These are phyloP conservation scores for Stylophora pistillata DNA, from an alignment of 64 coral and sea anemone species.

Conservation along the genomic window DNA sequence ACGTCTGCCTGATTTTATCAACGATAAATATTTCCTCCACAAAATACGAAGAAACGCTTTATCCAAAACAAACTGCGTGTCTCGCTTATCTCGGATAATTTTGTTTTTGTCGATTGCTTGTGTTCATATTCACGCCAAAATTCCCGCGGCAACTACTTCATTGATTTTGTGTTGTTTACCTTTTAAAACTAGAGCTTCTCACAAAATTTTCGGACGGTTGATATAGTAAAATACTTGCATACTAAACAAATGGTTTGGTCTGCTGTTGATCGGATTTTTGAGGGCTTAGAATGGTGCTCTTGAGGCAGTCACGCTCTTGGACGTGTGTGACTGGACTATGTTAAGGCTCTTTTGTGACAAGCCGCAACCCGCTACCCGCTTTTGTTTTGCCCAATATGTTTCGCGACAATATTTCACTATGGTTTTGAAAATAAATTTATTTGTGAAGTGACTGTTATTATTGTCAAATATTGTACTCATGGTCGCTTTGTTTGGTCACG, in stretches of 20 bases:
- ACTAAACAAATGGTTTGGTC: no score
- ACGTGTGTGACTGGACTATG: not conserved
- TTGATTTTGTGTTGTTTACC: constrained; percentile 8
- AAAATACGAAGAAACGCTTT: not conserved
- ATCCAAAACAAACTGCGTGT: not conserved
- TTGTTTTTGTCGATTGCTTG: not conserved
- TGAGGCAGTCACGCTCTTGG: not conserved
- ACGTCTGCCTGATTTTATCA: not conserved
- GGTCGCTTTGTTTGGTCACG: not conserved
- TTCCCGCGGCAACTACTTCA: not conserved
- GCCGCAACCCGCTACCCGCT: not conserved
- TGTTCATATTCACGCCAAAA: not conserved
- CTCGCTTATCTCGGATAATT: not conserved
- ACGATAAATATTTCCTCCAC: not conserved
- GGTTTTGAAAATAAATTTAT: not conserved
- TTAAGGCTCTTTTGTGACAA: no score
- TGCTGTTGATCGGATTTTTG: not conserved
- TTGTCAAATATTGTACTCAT: not conserved
- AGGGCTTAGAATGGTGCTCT: not conserved
- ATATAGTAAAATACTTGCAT: not conserved
- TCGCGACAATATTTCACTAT: not conserved
- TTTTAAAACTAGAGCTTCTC: not conserved
- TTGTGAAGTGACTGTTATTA: no score
- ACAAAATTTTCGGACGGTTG: not conserved
- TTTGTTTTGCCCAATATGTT: not conserved